Conservation (phyloP, 2,888 invertebrate species). For the Achlya flavicornis region DNA sequence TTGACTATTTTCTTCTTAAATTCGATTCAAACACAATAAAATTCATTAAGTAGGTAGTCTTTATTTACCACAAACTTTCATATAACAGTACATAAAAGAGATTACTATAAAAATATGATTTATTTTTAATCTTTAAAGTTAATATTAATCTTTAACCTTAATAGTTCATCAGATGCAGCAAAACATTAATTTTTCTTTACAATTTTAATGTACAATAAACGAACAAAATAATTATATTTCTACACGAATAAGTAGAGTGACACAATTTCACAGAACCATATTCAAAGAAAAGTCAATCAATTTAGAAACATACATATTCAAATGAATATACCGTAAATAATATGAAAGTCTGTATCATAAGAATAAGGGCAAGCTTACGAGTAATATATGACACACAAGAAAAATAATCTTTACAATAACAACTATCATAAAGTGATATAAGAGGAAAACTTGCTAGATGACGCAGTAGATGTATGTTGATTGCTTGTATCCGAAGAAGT, state of each 20-base stretch:
- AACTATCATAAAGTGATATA: slow-evolving; percentile 66
- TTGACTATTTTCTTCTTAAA: no score
- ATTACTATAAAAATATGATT: no score
- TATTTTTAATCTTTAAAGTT: no score
- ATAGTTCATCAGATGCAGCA: background rate
- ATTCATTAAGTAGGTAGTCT: no score
- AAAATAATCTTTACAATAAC: slow-evolving; percentile 2
- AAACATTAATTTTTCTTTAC: background rate
- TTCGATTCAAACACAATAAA: no score
- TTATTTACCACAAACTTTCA: no score
- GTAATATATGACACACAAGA: background rate
- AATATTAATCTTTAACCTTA: no score
- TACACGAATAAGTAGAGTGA: background rate
- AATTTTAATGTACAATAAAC: background rate
- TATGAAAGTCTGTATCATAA: background rate
- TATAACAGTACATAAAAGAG: no score
- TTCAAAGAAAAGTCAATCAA: background rate
- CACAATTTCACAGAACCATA: background rate
- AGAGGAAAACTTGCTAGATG: slow-evolving; percentile 63
- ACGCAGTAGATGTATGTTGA: slow-evolving; percentile 52
- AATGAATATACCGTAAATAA: background rate
- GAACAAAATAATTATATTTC: background rate
- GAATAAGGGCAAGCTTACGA: background rate
- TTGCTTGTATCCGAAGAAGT: slow-evolving; percentile 53
- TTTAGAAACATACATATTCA: no score